Percentiles rank a stretch among this genome's conserved stretches.
phyloP scores from a whole-genome alignment of 1,140 invertebrate species.

The Drosophila paulistorum region DNA sequence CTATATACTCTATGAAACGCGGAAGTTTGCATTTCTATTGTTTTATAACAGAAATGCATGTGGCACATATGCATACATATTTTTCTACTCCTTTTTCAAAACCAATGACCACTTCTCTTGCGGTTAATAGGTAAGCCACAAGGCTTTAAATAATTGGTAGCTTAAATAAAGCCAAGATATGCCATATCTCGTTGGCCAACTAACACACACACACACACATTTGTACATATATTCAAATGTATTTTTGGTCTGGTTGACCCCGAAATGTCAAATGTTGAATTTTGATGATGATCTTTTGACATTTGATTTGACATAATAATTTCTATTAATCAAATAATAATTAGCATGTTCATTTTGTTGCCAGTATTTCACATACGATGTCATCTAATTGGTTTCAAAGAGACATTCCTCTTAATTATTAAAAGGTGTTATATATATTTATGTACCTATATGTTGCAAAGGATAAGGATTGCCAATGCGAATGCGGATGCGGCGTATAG shows the following conservation, averaged over 20 bases:
- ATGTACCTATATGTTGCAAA: neutral
- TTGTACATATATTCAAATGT: neutral
- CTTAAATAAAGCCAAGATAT: neutral
- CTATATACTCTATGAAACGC: slow-evolving; percentile 21
- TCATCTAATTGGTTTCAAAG: neutral
- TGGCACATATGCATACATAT: slow-evolving; percentile 48
- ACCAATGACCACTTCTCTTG: neutral
- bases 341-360: slow-evolving; percentile 21
- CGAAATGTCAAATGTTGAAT: slow-evolving; percentile 3
- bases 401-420: slow-evolving; percentile 1
- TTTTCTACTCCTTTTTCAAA: neutral
- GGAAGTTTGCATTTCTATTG: slow-evolving; percentile 61
- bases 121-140: neutral
- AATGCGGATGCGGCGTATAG: slow-evolving; percentile 1
- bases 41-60: slow-evolving; percentile 63
- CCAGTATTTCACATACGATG: neutral
- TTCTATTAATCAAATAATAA: slow-evolving; percentile 38
- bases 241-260: slow-evolving; percentile 4
- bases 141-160: slow-evolving; percentile 2
- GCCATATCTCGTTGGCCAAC: no score
- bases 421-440: neutral
- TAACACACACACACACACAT: neutral
- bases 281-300: slow-evolving; percentile 4
- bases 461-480: neutral
- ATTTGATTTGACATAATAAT: slow-evolving; percentile 31